Conservation (phyloP, 2,113 vertebrate genomes). For the Peromyscus californicus region DNA sequence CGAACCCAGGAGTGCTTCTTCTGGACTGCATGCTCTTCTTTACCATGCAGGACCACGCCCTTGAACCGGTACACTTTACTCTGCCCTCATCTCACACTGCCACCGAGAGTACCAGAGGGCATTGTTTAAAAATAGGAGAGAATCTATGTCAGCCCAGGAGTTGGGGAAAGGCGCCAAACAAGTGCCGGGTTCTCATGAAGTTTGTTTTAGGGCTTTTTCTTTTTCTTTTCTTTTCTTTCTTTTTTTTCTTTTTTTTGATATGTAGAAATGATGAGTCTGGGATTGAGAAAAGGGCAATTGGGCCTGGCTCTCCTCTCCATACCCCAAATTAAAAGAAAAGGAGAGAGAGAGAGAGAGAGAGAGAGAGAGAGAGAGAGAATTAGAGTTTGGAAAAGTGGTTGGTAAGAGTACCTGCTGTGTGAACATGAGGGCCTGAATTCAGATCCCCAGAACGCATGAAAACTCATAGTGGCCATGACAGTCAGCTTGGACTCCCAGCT, state of each 20-base stretch:
- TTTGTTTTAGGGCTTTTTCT: not conserved
- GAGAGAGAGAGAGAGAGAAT: too few species aligned
- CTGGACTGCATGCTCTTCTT: not conserved
- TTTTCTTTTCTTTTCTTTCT: not conserved
- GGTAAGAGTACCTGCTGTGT: not conserved
- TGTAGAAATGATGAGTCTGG: not conserved
- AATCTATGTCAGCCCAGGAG: conserved; percentile 49
- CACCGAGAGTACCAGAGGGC: not conserved
- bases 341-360: not conserved
- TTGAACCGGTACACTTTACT: not conserved
- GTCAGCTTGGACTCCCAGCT: not conserved
- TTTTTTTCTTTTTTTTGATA: not conserved
- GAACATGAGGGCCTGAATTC: not conserved
- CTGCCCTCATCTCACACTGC: not conserved
- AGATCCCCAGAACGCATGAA: not conserved
- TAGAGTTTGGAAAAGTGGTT: not conserved
- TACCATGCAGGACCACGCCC: not conserved
- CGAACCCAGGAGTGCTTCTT: not conserved
- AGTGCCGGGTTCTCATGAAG: not conserved
- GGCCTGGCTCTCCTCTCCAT: not conserved
- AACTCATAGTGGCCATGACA: not conserved
- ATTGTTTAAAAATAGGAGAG: conserved; percentile 49
- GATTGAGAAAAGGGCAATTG: not conserved
- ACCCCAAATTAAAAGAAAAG: not conserved
- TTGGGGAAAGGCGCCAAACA: conserved; percentile 27